These are phyloP conservation scores for Anableps anableps DNA, from an alignment of 2,797 vertebrate genomes.

Conservation along the genomic window DNA sequence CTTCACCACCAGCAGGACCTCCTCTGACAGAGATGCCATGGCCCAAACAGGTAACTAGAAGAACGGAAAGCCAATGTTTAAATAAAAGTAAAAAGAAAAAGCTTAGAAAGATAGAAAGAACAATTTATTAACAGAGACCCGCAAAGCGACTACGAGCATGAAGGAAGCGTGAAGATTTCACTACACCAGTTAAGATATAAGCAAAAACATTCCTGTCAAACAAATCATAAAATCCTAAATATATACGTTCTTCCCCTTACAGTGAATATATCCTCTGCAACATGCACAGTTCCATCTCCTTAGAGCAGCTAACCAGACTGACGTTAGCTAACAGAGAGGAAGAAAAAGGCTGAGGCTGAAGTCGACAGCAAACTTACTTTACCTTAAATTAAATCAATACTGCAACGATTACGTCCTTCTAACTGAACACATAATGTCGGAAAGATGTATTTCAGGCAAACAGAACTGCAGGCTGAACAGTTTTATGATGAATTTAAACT, in stretches of 20 bases:
- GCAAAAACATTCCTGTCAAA: background rate
- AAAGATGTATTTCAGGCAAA: background rate
- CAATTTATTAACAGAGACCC: background rate
- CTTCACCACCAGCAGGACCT: conserved; percentile 96
- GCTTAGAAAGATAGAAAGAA: background rate
- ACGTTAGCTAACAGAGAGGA: conserved; percentile 55
- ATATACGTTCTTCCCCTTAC: background rate
- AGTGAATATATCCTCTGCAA: background rate
- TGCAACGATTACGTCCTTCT: conserved; percentile 6
- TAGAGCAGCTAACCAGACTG: conserved; percentile 1
- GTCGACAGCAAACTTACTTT: conserved; percentile 66
- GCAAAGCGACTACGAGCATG: background rate
- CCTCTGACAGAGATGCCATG: conserved; percentile 97
- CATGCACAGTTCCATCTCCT: background rate
- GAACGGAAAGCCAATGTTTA: background rate
- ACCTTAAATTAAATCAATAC: conserved; percentile 56
- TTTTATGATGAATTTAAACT: conserved; percentile 31
- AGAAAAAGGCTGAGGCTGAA: conserved; percentile 53
- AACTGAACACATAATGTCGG: conserved; percentile 39
- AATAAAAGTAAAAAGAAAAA: background rate
- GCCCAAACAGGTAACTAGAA: conserved; percentile 49
- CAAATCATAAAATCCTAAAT: background rate
- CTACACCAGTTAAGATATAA: background rate
- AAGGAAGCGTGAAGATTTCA: conserved; percentile 1
- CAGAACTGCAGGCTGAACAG: conserved; percentile 21